Evolutionary conservation across 92 coral and sea anemone genomes (phyloP).

Genomic region (Isaurus tuberculatus): DNA sequence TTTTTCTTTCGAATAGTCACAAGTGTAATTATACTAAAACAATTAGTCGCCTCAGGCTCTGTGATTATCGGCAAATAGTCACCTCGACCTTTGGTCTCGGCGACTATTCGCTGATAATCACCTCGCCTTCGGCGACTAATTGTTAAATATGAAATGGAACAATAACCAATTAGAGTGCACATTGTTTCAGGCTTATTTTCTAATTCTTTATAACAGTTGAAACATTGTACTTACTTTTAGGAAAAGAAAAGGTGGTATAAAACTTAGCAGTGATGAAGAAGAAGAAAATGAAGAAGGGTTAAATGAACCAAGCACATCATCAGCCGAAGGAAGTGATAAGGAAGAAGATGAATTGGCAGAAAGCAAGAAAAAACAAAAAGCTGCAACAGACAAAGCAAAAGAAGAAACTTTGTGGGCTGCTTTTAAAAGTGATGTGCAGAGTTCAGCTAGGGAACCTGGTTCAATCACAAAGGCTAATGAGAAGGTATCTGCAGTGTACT

Average conservation of each 20-base stretch:
- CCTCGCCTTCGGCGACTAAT: too few species aligned
- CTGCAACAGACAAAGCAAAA: slow-evolving; percentile 65
- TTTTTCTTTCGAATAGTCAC: too few species aligned
- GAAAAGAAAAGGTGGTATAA: slow-evolving; percentile 70
- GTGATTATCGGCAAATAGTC: too few species aligned
- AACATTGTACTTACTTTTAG: too few species aligned
- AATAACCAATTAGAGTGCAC: too few species aligned
- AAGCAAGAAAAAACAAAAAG: slow-evolving; percentile 53
- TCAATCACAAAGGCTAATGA: neutral
- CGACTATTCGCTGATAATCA: too few species aligned
- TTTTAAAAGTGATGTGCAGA: slow-evolving; percentile 64
- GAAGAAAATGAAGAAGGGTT: slow-evolving; percentile 27
- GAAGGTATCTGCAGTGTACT: neutral
- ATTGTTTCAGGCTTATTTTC: too few species aligned
- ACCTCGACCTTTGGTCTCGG: too few species aligned
- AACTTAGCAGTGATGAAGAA: slow-evolving; percentile 52
- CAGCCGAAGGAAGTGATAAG: slow-evolving; percentile 36
- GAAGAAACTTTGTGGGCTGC: slow-evolving; percentile 90
- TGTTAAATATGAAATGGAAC: too few species aligned
- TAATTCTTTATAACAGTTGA: too few species aligned
- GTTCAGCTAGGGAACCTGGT: neutral
- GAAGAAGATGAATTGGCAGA: slow-evolving; percentile 47
- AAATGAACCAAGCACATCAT: slow-evolving; percentile 48
- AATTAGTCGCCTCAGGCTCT: too few species aligned
- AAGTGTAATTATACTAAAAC: too few species aligned